These are phyloP conservation scores for Oikopleura dioica DNA, from an alignment of 23 tunicate genomes.

Conservation along the genomic window DNA sequence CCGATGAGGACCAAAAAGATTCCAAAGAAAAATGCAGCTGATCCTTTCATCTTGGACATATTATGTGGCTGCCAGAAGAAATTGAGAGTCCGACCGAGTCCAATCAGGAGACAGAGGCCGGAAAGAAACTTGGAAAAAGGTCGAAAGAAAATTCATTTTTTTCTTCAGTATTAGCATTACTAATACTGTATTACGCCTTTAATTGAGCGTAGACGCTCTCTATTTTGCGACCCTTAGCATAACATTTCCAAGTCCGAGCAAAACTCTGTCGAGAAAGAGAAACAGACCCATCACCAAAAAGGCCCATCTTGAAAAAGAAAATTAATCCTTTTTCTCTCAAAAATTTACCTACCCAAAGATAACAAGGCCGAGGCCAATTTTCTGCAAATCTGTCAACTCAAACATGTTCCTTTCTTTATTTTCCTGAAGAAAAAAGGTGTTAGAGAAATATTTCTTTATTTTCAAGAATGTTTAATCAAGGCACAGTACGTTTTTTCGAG, in stretches of 20 bases:
- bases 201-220: too few relatives aligned
- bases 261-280: conserved; percentile 73
- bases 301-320: too few relatives aligned
- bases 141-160: background rate
- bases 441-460: too few relatives aligned
- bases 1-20: conserved; percentile 65
- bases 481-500: too few relatives aligned
- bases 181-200: background rate
- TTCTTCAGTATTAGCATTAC: background rate
- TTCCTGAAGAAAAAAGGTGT: too few relatives aligned
- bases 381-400: background rate
- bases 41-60: conserved; percentile 32
- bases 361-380: conserved; percentile 82
- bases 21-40: conserved; percentile 74
- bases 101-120: conserved; percentile 72
- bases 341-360: conserved; percentile 82
- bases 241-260: conserved; percentile 84
- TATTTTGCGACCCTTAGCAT: background rate
- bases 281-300: conserved; percentile 75
- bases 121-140: conserved; percentile 37
- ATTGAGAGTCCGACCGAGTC: conserved; percentile 57
- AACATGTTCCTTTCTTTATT: too few relatives aligned
- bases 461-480: too few relatives aligned
- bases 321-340: too few relatives aligned
- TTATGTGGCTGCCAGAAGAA: conserved; percentile 68